phyloP scores from a whole-genome alignment of 2,888 invertebrate genomes.

The Yponomeuta plumbellus region DNA sequence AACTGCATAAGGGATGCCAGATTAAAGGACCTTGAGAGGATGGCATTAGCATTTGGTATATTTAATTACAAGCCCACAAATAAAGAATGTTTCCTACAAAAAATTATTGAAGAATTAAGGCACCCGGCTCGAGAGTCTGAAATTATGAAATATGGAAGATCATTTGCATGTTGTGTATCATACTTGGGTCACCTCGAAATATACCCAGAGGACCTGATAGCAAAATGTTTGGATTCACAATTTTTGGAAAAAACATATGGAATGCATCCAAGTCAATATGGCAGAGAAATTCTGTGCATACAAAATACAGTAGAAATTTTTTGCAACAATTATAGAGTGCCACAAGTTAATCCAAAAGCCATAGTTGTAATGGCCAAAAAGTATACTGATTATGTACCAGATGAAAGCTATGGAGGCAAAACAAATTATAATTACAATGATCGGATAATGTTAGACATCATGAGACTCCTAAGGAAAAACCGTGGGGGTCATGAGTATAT shows the following conservation, averaged over 20 bases:
- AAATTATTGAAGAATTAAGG: constrained; percentile 67
- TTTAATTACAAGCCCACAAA: constrained; percentile 76
- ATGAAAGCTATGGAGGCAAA: constrained; percentile 43
- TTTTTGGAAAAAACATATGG: constrained; percentile 77
- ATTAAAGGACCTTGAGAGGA: constrained; percentile 85
- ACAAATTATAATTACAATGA: constrained; percentile 76
- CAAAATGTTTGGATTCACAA: constrained; percentile 71
- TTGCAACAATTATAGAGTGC: constrained; percentile 66
- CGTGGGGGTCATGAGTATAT: constrained; percentile 69
- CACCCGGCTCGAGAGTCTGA: constrained; percentile 72
- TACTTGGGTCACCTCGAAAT: constrained; percentile 76
- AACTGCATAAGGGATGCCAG: constrained; percentile 66
- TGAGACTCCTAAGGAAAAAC: constrained; percentile 60
- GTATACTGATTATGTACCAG: constrained; percentile 77
- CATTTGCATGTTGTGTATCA: constrained; percentile 77
- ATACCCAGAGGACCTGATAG: constrained; percentile 78
- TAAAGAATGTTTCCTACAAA: constrained; percentile 48
- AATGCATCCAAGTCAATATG: constrained; percentile 55
- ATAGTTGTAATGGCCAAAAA: constrained; percentile 75
- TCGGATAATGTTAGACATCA: constrained; percentile 75
- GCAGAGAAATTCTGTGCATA: constrained; percentile 78
- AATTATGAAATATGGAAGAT: constrained; percentile 74
- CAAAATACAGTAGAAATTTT: constrained; percentile 78
- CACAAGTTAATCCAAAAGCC: constrained; percentile 63
- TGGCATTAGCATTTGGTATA: constrained; percentile 77